phyloP scores from a whole-genome alignment of 2,888 invertebrate species.

The Drosophila testacea region DNA sequence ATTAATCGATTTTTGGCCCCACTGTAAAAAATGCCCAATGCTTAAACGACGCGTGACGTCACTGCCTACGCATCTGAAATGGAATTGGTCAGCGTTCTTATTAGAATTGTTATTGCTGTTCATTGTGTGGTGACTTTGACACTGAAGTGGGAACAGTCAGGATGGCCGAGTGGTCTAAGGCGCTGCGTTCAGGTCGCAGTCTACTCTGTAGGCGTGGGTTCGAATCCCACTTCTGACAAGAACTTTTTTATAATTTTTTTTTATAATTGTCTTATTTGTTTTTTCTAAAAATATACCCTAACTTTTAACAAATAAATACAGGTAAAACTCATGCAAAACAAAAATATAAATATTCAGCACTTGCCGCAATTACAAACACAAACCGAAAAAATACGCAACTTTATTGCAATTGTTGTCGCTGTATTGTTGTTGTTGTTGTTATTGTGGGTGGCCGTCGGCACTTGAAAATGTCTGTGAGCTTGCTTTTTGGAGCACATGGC shows the following conservation, averaged over 20 bases:
- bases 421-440: constrained; percentile 15
- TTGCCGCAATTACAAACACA: constrained; percentile 50
- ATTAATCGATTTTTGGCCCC: neutral
- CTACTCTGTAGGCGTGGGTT: constrained; percentile 69
- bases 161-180: constrained; percentile 68
- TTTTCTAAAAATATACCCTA: neutral
- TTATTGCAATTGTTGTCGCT: constrained; percentile 6
- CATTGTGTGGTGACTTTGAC: constrained; percentile 7
- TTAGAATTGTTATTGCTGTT: neutral
- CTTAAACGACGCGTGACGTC: neutral
- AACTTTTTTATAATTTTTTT: constrained; percentile 9
- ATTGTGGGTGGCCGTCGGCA: constrained; percentile 35
- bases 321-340: neutral
- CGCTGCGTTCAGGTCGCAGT: constrained; percentile 68
- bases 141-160: constrained; percentile 6
- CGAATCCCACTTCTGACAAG: constrained; percentile 65
- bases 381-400: constrained; percentile 20
- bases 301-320: constrained; percentile 1
- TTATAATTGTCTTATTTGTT: neutral
- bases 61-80: neutral
- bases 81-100: neutral
- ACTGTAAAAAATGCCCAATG: neutral
- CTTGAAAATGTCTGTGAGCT: constrained; percentile 60
- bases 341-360: constrained; percentile 28
- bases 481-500: constrained; percentile 56